Evolutionary conservation across 2,888 invertebrate species (phyloP).

Genomic region (Dorcus parallelipipedus): DNA sequence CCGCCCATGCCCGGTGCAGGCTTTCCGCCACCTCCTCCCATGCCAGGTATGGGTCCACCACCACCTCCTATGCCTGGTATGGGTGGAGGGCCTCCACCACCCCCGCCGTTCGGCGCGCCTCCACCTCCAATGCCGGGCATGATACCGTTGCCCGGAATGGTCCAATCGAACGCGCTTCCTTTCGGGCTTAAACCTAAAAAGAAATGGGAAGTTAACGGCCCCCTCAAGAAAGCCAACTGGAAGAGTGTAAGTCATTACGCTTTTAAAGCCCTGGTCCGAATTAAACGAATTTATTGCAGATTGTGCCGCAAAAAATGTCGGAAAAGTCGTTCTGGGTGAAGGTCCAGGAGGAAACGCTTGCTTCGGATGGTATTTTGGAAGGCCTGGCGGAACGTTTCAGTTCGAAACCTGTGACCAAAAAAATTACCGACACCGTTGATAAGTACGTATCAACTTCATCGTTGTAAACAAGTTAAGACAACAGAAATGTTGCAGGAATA

Average conservation of each 20-base stretch:
- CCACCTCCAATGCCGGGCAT: slow-evolving; percentile 52
- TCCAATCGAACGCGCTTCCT: slow-evolving; percentile 64
- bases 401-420: slow-evolving; percentile 75
- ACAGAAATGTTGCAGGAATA: slow-evolving; percentile 22
- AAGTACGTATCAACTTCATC: slow-evolving; percentile 51
- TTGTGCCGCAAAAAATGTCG: slow-evolving; percentile 83
- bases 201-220: slow-evolving; percentile 85
- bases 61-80: slow-evolving; percentile 43
- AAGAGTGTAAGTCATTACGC: slow-evolving; percentile 62
- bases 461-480: neutral
- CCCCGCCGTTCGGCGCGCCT: slow-evolving; percentile 43
- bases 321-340: slow-evolving; percentile 95
- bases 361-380: slow-evolving; percentile 81
- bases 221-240: slow-evolving; percentile 94
- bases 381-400: slow-evolving; percentile 83
- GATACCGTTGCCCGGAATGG: slow-evolving; percentile 53
- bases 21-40: slow-evolving; percentile 46
- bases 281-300: slow-evolving; percentile 49
- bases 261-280: neutral
- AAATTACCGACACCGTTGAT: slow-evolving; percentile 70
- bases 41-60: slow-evolving; percentile 53
- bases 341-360: slow-evolving; percentile 85
- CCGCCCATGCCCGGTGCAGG: slow-evolving; percentile 44
- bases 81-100: slow-evolving; percentile 53
- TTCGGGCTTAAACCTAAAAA: slow-evolving; percentile 89